Conservation (phyloP, 2,797 vertebrate species). For the Balearica regulorum region DNA sequence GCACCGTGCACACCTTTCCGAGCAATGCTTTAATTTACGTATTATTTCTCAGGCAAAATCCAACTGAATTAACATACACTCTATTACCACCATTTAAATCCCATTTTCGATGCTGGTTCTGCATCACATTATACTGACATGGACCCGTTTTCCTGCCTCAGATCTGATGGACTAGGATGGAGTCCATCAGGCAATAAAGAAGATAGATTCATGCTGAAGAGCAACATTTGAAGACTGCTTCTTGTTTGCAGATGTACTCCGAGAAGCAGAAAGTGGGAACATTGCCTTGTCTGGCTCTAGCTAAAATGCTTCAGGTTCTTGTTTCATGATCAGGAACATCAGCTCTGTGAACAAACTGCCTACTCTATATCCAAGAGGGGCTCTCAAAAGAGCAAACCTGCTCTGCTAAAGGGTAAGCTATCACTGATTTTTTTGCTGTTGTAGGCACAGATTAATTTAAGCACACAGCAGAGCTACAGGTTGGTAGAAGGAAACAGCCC, state of each 20-base stretch:
- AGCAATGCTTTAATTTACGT: slow-evolving; percentile 53
- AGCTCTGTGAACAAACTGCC: neutral
- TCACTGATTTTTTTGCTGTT: neutral
- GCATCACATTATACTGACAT: neutral
- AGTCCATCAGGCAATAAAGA: neutral
- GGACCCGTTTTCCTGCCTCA: neutral
- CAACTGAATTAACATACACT: slow-evolving; percentile 47
- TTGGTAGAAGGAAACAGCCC: neutral
- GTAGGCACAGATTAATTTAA: neutral
- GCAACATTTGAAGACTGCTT: neutral
- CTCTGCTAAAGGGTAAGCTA: neutral
- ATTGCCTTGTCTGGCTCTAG: neutral
- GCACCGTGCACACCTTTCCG: neutral
- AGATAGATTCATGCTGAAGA: neutral
- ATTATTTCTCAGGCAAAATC: slow-evolving; percentile 50
- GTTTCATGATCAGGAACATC: neutral
- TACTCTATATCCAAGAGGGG: neutral
- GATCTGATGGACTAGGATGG: neutral
- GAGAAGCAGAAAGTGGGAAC: neutral
- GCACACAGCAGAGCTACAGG: neutral
- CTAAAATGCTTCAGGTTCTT: neutral
- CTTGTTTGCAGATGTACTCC: neutral
- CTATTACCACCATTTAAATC: slow-evolving; percentile 37
- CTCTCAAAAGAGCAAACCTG: neutral
- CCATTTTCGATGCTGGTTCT: neutral